A percentile compares a stretch with the other conserved stretches of the same genome.
Evolutionary conservation across 2,888 invertebrate genomes (phyloP).

Genomic region (Eilema griseolum): DNA sequence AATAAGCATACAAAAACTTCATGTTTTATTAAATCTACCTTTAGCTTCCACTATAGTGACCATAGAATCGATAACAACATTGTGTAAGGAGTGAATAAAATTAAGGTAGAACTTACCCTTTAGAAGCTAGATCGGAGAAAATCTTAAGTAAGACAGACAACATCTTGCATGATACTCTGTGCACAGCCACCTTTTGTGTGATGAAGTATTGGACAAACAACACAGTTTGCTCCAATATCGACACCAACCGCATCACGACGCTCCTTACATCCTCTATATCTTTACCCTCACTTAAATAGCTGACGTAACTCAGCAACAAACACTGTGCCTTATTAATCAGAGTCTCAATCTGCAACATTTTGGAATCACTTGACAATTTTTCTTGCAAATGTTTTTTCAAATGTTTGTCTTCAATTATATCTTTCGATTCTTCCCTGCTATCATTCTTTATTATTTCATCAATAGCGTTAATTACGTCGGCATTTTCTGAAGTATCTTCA

Average conservation of each 20-base stretch:
- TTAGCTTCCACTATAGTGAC: not conserved
- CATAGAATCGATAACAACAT: not conserved
- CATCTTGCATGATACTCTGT: slow-evolving; percentile 94
- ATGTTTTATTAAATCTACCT: not conserved
- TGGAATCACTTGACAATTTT: slow-evolving; percentile 88
- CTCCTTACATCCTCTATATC: slow-evolving; percentile 63
- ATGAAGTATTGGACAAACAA: slow-evolving; percentile 93
- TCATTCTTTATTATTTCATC: slow-evolving; percentile 73
- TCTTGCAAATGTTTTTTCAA: slow-evolving; percentile 89
- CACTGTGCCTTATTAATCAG: slow-evolving; percentile 75
- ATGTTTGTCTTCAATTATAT: slow-evolving; percentile 88
- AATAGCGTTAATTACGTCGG: slow-evolving; percentile 72
- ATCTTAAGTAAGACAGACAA: slow-evolving; percentile 93
- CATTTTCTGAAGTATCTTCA: slow-evolving; percentile 56
- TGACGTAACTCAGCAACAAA: slow-evolving; percentile 76
- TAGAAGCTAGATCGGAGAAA: slow-evolving; percentile 93
- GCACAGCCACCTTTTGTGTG: slow-evolving; percentile 92
- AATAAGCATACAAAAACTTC: not conserved
- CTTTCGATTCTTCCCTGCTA: slow-evolving; percentile 78
- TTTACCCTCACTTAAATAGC: slow-evolving; percentile 67
- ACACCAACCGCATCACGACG: slow-evolving; percentile 83
- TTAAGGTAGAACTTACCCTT: slow-evolving; percentile 84
- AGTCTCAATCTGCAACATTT: slow-evolving; percentile 85
- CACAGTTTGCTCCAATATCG: slow-evolving; percentile 92
- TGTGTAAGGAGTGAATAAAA: not conserved